These are phyloP conservation scores for Premnoplex brunnescens DNA, from an alignment of 2,797 vertebrate species.

Conservation along the genomic window DNA sequence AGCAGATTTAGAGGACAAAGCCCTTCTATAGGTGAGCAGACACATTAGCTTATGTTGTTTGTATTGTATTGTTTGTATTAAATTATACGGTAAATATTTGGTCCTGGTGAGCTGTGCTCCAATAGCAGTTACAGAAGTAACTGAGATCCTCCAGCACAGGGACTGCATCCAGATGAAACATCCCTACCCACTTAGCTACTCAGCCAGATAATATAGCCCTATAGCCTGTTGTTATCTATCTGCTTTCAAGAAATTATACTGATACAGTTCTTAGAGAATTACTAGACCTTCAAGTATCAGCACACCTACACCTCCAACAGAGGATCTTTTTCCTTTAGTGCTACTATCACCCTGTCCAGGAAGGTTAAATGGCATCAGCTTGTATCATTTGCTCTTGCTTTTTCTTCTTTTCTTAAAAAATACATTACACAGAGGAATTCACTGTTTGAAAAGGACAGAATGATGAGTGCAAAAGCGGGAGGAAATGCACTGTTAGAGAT, in stretches of 20 bases:
- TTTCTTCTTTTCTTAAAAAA: background rate
- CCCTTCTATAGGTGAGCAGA: background rate
- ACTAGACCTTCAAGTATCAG: background rate
- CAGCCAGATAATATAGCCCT: background rate
- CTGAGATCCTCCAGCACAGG: background rate
- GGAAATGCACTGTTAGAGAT: background rate
- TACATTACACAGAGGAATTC: background rate
- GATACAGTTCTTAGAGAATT: background rate
- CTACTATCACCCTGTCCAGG: background rate
- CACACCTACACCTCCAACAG: background rate
- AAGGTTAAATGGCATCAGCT: background rate
- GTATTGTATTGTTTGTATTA: background rate
- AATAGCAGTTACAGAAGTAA: background rate
- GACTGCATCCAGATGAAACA: background rate
- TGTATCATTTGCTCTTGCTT: background rate
- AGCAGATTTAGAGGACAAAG: slow-evolving; percentile 16
- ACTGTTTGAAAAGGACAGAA: background rate
- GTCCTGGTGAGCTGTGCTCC: background rate
- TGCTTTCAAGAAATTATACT: background rate
- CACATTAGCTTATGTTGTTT: background rate
- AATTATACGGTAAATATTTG: background rate
- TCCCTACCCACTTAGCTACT: background rate
- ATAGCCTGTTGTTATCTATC: background rate
- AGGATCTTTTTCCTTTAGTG: background rate
- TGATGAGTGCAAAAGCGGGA: background rate